Base-by-base conservation (phyloP, 2,797 vertebrate species). In the Leucoraja ocellata region DNA sequence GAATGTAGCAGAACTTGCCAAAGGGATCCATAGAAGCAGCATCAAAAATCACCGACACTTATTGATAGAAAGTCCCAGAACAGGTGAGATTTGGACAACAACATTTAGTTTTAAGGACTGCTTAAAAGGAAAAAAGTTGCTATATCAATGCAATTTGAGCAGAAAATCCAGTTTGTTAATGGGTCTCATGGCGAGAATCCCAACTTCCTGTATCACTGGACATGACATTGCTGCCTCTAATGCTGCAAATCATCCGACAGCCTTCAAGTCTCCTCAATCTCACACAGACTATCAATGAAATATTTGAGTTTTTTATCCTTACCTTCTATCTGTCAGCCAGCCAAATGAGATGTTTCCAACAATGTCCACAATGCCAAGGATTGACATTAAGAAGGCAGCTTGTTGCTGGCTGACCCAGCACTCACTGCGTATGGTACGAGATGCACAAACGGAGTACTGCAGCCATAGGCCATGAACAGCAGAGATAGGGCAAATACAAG, bases 251-350 rank as follows among this genome's bases (percentile, higher is more conserved):
- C 25, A 11, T 83, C 39, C 21, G 21, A 23, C 23, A 25, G 80
- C 8, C 54, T 21, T 58, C 8, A 25, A 84, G 54, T 13, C 46
- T 11, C 11, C 10, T 61, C 23, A 84, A 63, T 86, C 21, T 68
- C 65, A 63, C 21, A 32, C 61, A 68, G n/a, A 88, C 68, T 88
- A 88, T 1, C 6, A 68, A 73, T 8, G 1, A 18, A 68, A 36
- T 2, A 32, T 7, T 36, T 88, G 16, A 65, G 2, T 88, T 73
- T 8, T 32, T 18, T 61, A 0, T 65, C 39, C 94, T 97, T 97
- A 99, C 98, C 97, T 97, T 96, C 97, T 97, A 95, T 99, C 98
- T 0, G 97, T 98, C 94, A 99, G 96, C 99, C 98, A 99, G 94
- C 99, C 98, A 93, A 99, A 99, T 46, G 98, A 98, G 96, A 99